A percentile compares a stretch with the other conserved stretches of the same genome.
phyloP scores from a whole-genome alignment of 2,888 invertebrate species.

The Palloptera scutellata region DNA sequence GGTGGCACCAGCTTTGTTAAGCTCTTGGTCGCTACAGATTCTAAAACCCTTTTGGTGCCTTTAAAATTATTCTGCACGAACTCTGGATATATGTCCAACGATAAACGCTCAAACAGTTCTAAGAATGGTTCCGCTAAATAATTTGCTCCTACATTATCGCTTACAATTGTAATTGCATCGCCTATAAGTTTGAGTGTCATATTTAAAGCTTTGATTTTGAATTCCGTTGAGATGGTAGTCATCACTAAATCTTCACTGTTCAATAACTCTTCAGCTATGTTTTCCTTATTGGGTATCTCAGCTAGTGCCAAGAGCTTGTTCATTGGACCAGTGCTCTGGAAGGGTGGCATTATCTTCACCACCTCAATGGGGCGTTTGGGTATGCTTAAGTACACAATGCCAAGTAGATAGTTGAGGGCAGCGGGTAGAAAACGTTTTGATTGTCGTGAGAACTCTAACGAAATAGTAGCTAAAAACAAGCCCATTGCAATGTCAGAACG shows the following conservation, averaged over 20 bases:
- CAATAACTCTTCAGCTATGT: slow-evolving; percentile 47
- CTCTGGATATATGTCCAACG: slow-evolving; percentile 71
- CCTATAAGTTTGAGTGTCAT: slow-evolving; percentile 68
- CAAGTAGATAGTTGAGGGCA: slow-evolving; percentile 79
- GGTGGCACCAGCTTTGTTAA: slow-evolving; percentile 62
- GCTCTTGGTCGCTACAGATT: slow-evolving; percentile 41
- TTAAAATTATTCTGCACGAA: slow-evolving; percentile 66
- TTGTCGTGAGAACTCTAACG: slow-evolving; percentile 79
- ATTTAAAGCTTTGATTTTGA: slow-evolving; percentile 71
- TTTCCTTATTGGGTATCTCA: slow-evolving; percentile 44
- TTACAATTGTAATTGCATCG: slow-evolving; percentile 68
- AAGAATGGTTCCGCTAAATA: slow-evolving; percentile 68
- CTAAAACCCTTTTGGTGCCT: slow-evolving; percentile 40
- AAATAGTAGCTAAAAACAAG: slow-evolving; percentile 75
- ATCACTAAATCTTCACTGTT: slow-evolving; percentile 68
- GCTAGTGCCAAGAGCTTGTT: slow-evolving; percentile 69
- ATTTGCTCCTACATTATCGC: slow-evolving; percentile 52
- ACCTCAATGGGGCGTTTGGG: slow-evolving; percentile 70
- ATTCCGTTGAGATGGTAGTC: slow-evolving; percentile 66
- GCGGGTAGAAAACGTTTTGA: slow-evolving; percentile 86
- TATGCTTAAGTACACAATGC: slow-evolving; percentile 76
- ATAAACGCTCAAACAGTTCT: slow-evolving; percentile 68
- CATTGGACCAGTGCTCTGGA: slow-evolving; percentile 68
- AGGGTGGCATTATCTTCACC: slow-evolving; percentile 74
- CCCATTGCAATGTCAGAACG: slow-evolving; percentile 78